Evolutionary conservation across 2,113 vertebrate species (phyloP).

Genomic region (Nycticebus coucang): DNA sequence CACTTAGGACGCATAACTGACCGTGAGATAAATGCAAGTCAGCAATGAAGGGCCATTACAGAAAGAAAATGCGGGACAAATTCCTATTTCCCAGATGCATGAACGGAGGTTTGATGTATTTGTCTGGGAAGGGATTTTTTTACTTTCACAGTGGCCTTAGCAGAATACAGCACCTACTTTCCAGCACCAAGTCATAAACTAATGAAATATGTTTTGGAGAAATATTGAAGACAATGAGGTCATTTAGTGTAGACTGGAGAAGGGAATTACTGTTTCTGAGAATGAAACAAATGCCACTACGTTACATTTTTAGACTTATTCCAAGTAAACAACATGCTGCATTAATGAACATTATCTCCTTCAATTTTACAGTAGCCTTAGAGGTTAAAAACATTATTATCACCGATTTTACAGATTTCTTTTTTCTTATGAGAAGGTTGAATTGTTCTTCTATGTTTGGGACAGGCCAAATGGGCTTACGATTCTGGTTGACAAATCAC

Average conservation of each 20-base stretch:
- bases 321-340: constrained; percentile 26
- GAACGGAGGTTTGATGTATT: constrained; percentile 56
- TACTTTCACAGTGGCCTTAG: constrained; percentile 14
- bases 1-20: constrained; percentile 49
- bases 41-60: constrained; percentile 58
- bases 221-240: constrained; percentile 52
- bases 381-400: constrained; percentile 51
- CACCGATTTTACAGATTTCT: constrained; percentile 3
- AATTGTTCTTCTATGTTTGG: constrained; percentile 47
- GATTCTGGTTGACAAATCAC: constrained; percentile 53
- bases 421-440: neutral
- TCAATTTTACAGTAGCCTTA: neutral
- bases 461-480: constrained; percentile 26
- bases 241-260: neutral
- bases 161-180: neutral
- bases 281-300: neutral
- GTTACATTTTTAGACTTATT: neutral
- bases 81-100: constrained; percentile 56
- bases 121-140: constrained; percentile 46
- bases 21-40: constrained; percentile 64
- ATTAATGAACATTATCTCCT: constrained; percentile 35
- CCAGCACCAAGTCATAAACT: neutral
- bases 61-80: constrained; percentile 57
- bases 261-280: constrained; percentile 43
- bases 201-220: constrained; percentile 51